These are phyloP conservation scores for Harmothoe impar DNA, from an alignment of 2,888 invertebrate species.

Conservation along the genomic window DNA sequence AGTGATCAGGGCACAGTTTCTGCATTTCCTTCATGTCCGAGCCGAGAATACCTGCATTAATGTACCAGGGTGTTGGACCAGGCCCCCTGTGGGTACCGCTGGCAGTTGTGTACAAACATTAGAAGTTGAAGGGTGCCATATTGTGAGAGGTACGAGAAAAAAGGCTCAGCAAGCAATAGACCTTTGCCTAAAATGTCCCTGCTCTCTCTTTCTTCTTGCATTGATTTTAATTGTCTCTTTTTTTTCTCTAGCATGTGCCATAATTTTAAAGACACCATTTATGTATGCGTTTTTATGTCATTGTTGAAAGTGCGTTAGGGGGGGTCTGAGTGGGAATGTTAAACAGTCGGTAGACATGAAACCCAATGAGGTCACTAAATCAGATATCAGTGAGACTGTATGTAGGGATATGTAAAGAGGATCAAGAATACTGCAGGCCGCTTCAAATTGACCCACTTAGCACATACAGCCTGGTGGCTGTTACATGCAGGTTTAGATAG, in stretches of 20 bases:
- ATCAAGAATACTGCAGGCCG: neutral
- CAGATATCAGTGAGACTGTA: neutral
- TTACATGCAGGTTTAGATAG: slow-evolving; percentile 10
- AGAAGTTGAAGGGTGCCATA: slow-evolving; percentile 16
- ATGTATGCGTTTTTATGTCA: neutral
- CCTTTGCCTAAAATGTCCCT: neutral
- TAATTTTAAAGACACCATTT: neutral
- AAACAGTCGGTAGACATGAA: neutral
- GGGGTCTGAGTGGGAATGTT: neutral
- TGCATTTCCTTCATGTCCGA: no score
- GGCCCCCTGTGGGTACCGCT: neutral
- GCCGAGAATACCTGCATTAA: no score
- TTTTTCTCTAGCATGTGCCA: slow-evolving; percentile 22
- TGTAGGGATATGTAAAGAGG: neutral
- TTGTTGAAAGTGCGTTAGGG: neutral
- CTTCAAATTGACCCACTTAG: neutral
- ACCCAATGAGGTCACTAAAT: neutral
- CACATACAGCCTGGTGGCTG: neutral
- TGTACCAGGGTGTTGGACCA: neutral
- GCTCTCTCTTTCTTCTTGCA: neutral
- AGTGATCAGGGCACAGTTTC: no score
- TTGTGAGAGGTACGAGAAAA: neutral
- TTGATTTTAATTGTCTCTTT: neutral
- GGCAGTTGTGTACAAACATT: neutral
- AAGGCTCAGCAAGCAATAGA: neutral